A percentile compares a stretch with the other conserved stretches of the same genome.
Conservation (phyloP, 2,113 vertebrate species). For the Amphilophus citrinellus region DNA sequence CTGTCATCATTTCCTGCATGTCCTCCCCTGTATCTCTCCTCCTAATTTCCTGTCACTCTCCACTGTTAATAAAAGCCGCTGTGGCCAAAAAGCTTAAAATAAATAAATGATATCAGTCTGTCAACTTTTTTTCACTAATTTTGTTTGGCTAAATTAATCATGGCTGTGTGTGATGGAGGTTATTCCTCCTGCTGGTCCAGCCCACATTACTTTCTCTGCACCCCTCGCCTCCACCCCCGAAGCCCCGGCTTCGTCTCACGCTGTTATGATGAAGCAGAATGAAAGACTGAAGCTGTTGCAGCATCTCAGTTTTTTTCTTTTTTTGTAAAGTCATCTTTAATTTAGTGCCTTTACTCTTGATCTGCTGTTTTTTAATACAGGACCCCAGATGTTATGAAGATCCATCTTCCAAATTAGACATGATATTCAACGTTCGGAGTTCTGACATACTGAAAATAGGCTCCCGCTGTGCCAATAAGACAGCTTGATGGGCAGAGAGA, state of each 20-base stretch:
- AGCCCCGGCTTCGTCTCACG: neutral
- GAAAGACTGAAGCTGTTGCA: neutral
- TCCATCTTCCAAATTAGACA: slow-evolving; percentile 11
- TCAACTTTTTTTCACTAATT: no score
- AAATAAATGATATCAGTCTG: no score
- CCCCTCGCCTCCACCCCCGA: neutral
- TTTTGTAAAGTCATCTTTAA: neutral
- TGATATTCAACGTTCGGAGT: slow-evolving; percentile 9
- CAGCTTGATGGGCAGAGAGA: slow-evolving; percentile 13
- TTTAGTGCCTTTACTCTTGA: neutral
- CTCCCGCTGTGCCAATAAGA: slow-evolving; percentile 16
- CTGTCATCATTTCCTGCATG: no score
- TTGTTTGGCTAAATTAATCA: neutral
- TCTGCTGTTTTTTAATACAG: slow-evolving; percentile 39
- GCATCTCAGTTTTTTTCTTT: neutral
- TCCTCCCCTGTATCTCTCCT: no score
- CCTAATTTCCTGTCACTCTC: no score
- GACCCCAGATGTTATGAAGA: slow-evolving; percentile 21
- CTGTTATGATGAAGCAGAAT: neutral
- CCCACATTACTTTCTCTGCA: neutral
- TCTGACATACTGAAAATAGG: neutral
- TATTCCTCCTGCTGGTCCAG: neutral
- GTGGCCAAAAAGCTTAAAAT: no score
- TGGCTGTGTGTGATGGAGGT: neutral
- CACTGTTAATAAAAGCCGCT: no score